These are phyloP conservation scores for Drosophila tanythrix DNA, from an alignment of 2,888 invertebrate genomes.

Conservation along the genomic window DNA sequence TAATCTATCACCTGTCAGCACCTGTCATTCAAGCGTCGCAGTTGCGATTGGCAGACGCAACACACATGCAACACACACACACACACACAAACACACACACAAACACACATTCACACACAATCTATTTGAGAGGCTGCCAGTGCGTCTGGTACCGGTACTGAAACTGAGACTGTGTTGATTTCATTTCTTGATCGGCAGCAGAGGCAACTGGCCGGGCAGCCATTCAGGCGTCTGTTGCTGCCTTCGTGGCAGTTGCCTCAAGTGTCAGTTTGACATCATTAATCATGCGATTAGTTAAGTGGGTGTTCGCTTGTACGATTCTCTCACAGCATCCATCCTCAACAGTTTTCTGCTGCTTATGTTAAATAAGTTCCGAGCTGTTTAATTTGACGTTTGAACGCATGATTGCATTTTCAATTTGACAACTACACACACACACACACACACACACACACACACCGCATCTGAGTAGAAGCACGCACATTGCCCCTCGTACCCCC, in stretches of 20 bases:
- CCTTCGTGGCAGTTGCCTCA: constrained; percentile 47
- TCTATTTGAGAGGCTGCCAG: constrained; percentile 14
- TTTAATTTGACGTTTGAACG: constrained; percentile 82
- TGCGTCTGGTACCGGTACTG: constrained; percentile 13
- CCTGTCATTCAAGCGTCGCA: constrained; percentile 84
- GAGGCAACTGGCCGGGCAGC: constrained; percentile 46
- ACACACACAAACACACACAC: constrained; percentile 8
- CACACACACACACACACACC: background rate
- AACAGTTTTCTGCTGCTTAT: constrained; percentile 48
- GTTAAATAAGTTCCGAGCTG: constrained; percentile 80
- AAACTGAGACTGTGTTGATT: constrained; percentile 25
- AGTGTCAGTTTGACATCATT: constrained; percentile 82
- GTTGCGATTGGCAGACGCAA: constrained; percentile 78
- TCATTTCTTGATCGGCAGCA: constrained; percentile 30
- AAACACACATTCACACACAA: constrained; percentile 12
- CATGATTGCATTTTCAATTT: constrained; percentile 82
- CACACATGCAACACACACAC: constrained; percentile 24
- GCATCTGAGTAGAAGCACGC: constrained; percentile 38
- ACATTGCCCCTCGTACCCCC: constrained; percentile 22
- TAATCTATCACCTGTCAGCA: constrained; percentile 85
- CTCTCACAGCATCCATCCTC: constrained; percentile 25
- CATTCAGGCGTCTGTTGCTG: constrained; percentile 49
- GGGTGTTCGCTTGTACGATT: constrained; percentile 70
- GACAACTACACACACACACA: constrained; percentile 52
- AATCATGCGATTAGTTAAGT: constrained; percentile 84